Evolutionary conservation across 2,888 invertebrate genomes (phyloP).

Genomic region (Desoria tigrina): DNA sequence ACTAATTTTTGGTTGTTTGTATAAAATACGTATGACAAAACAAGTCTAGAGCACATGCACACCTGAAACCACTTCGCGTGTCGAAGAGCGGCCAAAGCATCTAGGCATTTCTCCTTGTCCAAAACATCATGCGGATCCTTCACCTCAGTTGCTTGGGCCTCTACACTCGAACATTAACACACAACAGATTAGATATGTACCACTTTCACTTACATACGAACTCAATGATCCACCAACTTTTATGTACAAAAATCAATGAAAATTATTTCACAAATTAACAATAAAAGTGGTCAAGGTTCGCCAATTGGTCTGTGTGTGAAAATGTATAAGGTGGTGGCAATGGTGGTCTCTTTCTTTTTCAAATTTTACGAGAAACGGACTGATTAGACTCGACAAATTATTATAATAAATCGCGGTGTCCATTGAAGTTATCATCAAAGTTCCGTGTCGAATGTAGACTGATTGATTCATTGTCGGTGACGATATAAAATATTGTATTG

Average conservation of each 20-base stretch:
- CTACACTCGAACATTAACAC: slow-evolving; percentile 53
- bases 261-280: not conserved
- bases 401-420: no score
- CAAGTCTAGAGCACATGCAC: slow-evolving; percentile 59
- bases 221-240: slow-evolving; percentile 35
- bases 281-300: not conserved
- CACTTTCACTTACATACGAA: slow-evolving; percentile 18
- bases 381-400: no score
- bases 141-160: slow-evolving; percentile 56
- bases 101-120: slow-evolving; percentile 98
- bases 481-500: not conserved
- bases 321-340: slow-evolving; percentile 53
- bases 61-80: slow-evolving; percentile 99
- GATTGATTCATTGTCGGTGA: slow-evolving; percentile 21
- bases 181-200: slow-evolving; percentile 47
- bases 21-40: slow-evolving; percentile 23
- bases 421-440: not conserved
- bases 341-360: slow-evolving; percentile 33
- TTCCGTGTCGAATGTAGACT: slow-evolving; percentile 1
- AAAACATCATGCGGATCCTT: slow-evolving; percentile 83
- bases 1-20: not conserved
- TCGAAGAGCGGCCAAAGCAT: slow-evolving; percentile 99
- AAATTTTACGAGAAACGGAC: not conserved
- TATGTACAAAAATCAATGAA: slow-evolving; percentile 4
- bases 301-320: slow-evolving; percentile 46